Base-by-base conservation (phyloP, 2,888 invertebrate species). In the Belgica antarctica region DNA sequence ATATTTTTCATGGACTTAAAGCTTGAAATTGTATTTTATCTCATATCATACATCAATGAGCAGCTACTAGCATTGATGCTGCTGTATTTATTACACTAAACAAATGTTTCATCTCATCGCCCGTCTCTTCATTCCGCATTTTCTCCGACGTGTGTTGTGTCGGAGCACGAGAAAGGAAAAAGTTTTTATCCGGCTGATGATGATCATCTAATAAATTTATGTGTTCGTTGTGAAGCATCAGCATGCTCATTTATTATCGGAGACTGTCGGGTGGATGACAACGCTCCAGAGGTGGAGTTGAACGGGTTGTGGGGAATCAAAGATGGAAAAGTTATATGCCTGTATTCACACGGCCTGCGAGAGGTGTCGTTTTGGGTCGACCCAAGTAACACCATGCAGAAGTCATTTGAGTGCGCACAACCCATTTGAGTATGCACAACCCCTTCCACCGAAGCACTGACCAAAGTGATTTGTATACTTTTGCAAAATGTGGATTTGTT, bases 181-280 rank as follows among this genome's bases (percentile, higher is more conserved):
- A 12, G 27, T 8, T 59, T 27, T 10, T 22, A 24, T 12, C 25
- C 59, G 25, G 5, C 25, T 65, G 65, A 65, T 65, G 65, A 65
- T 65, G 65, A 65, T 65, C 46, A 65, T 65, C 52, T 68, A 52
- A 68, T 68, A 68, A 68, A 68, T 68, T 68, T 57, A 68, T 57
- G 19, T 68, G 57, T 57, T 68, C 68, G 68, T 31, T 68, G 52
- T n/a, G n/a, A 15, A 31, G 34, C 68, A 68, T 68, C 68, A 68
- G 52, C n/a, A 68, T 57, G 57, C 57, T 68, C 68, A 68, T 68
- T 68, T 68, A 57, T 68, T 68, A 68, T 68, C 52, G 28, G 10
- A 27, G 22, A 22, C 52, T 5, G 12, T 17, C 27, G 27, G 25
- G 27, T 8, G 59, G 59, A 27, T 17, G 17, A 3, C 3, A 22